Percentiles rank a stretch among this genome's conserved stretches.
Conservation (phyloP, 37 sponge, comb jelly and placozoan species). For the Ephydatia muelleri region DNA sequence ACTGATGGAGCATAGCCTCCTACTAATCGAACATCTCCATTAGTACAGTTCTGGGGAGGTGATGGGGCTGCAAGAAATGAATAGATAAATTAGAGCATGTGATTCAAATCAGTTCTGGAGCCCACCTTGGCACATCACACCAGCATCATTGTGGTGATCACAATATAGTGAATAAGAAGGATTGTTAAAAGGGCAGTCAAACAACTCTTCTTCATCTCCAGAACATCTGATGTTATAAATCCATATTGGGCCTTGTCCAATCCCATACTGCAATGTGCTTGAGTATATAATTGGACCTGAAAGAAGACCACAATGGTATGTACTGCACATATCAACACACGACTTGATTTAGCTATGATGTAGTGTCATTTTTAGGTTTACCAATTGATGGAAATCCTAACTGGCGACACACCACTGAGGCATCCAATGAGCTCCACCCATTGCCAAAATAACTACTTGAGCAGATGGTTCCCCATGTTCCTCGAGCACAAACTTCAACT, state of each 20-base stretch:
- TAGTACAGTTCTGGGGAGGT: neutral
- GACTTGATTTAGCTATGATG: neutral
- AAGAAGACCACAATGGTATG: neutral
- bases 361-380: too few relatives aligned
- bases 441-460: neutral
- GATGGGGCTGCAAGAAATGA: neutral
- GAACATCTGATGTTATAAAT: neutral
- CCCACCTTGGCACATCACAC: neutral
- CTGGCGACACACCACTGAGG: neutral
- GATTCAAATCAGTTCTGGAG: neutral
- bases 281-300: neutral
- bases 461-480: neutral
- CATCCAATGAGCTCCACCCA: neutral
- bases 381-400: neutral
- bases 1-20: neutral
- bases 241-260: neutral
- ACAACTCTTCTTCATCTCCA: neutral
- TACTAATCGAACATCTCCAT: neutral
- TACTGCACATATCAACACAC: neutral
- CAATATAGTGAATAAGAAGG: neutral
- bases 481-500: neutral
- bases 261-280: neutral
- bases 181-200: neutral
- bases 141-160: neutral
- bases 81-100: neutral